phyloP scores from a whole-genome alignment of 2,113 vertebrate species.

The Microcebus lehilahytsara region DNA sequence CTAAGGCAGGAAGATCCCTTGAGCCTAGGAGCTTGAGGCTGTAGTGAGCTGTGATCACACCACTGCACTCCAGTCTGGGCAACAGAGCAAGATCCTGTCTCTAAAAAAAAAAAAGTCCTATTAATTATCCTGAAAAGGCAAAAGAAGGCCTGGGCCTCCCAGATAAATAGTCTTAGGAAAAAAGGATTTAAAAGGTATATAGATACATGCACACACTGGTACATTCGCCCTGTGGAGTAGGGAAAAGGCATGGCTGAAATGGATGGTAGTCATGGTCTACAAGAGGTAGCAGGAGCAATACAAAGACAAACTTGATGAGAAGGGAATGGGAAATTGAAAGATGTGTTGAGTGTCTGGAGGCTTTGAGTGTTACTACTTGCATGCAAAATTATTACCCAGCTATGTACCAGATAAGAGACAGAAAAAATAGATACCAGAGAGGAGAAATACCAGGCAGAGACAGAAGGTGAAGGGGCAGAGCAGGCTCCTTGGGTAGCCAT shows the following conservation, averaged over 20 bases:
- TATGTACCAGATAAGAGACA: neutral
- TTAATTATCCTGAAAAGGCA: neutral
- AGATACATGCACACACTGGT: neutral
- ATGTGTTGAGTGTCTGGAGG: neutral
- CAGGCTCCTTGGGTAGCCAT: neutral
- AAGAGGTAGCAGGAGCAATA: neutral
- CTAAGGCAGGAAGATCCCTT: no score
- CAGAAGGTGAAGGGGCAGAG: neutral
- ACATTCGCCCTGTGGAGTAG: neutral
- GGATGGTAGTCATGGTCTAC: no score
- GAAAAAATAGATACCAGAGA: no score
- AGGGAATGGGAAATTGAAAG: neutral
- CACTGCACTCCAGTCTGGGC: no score
- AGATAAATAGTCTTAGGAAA: neutral
- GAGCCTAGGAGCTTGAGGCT: no score
- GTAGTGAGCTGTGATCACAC: no score
- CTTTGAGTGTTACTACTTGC: neutral
- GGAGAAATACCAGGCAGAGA: no score
- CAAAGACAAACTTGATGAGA: neutral
- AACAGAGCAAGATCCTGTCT: no score
- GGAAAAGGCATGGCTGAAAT: neutral
- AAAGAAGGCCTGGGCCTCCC: neutral
- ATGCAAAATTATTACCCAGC: neutral
- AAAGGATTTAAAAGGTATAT: neutral
- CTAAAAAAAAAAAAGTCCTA: neutral